Evolutionary conservation across 1,140 invertebrate genomes (phyloP), one percentile per base, ranked within the genome.

Genomic region (Hypsibius dujardini): DNA sequence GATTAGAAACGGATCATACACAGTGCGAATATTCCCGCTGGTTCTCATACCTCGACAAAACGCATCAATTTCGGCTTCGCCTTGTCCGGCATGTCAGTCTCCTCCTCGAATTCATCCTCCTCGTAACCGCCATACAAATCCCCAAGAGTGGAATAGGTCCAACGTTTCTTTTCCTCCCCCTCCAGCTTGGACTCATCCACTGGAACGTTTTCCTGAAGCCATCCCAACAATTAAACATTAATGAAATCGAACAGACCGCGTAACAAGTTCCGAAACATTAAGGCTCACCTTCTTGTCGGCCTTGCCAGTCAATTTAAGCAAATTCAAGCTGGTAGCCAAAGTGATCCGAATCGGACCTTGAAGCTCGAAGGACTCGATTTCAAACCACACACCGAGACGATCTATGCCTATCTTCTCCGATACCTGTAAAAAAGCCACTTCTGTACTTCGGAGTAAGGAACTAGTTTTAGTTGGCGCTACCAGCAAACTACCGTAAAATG

Each of bases 21-120:
- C 28, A 28, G 28, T 28, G 28, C 28, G 28, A 28, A 28, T 28
- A 28, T 28, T 28, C 28, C 28, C 28, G 28, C 28, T 28, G 28
- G 28, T 28, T 28, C 28, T 28, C 28, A 28, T 28, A 28, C 28
- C 45, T 67, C 62, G 12, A 67, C 42, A 7, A 67, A 12, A 42
- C 62, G 62, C 62, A 67, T 12, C 12, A 45, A 3, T 42, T 67
- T 67, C 62, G 62, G 62, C 62, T 67, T 67, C 12, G 62, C 62
- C 45, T 12, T 42, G 12, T 67, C 62, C 12, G 62, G 62, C 62
- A 67, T 67, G 3, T 67, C 62, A 7, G 62, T 12, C 3, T 67
- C 62, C 42, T 67, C 62, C 3, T 67, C 62, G 45, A 67, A 67
- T 42, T 67, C 62, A 42, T 67, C 62, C 12, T 67, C 62, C 3